These are phyloP conservation scores for Sciaenops ocellatus DNA, from an alignment of 2,797 vertebrate genomes.

Conservation along the genomic window DNA sequence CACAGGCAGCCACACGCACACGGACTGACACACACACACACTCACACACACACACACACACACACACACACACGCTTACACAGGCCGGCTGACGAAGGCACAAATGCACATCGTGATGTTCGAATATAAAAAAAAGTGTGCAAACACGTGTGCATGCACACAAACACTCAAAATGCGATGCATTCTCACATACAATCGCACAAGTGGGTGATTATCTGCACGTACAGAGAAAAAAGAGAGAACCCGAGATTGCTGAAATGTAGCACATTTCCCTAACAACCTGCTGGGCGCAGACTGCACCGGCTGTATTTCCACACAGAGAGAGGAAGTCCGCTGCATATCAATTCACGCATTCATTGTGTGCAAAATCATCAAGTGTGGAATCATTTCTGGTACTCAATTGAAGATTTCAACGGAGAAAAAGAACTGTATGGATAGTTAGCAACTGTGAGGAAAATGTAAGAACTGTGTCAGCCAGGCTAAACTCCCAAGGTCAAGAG, in stretches of 20 bases:
- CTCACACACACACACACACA: conserved; percentile 27
- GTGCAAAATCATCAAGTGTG: conserved; percentile 13
- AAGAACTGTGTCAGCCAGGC: neutral
- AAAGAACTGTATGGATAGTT: conserved; percentile 10
- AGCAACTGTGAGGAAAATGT: neutral
- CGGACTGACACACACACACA: conserved; percentile 23
- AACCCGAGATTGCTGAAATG: conserved; percentile 61
- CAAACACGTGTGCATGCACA: conserved; percentile 44
- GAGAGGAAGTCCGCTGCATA: conserved; percentile 55
- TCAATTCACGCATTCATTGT: conserved; percentile 43
- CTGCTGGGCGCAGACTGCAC: conserved; percentile 57
- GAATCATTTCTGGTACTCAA: conserved; percentile 36
- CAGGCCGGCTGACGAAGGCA: conserved; percentile 13
- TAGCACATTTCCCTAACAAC: conserved; percentile 60
- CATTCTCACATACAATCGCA: conserved; percentile 66
- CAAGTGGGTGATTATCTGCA: conserved; percentile 74
- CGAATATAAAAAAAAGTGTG: conserved; percentile 41
- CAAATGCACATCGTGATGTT: conserved; percentile 56
- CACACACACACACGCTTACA: conserved; percentile 10
- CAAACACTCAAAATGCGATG: conserved; percentile 33
- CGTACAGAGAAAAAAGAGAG: conserved; percentile 64
- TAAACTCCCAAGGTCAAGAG: conserved; percentile 51
- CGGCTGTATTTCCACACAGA: conserved; percentile 34
- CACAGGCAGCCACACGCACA: conserved; percentile 40
- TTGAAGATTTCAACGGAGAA: conserved; percentile 12